Base-by-base conservation (phyloP, 1,140 invertebrate species). In the Conus ventricosus region DNA sequence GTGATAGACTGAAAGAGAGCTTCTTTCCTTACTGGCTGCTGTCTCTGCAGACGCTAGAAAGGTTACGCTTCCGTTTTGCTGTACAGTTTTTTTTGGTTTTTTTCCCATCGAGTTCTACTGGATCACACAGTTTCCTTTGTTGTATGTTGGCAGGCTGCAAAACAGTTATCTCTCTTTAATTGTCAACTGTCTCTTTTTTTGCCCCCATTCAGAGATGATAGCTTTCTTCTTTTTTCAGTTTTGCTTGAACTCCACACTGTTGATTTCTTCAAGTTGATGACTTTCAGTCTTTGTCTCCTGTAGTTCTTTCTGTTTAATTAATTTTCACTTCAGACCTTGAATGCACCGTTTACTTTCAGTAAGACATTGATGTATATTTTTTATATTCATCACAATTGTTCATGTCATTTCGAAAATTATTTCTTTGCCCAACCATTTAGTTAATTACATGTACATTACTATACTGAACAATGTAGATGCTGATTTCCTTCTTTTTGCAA, bases 11-110 rank as follows among this genome's bases (percentile, higher is more conserved):
- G 57, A n/a, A 60, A 60, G 76, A 78, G n/a, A 78, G 27, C n/a
- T 78, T 78, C 5, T 78, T 39, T 78, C 39, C 25, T 6, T 17
- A 23, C 23, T 78, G 76, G 27, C 76, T 39, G n/a, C 76, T 15
- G 25, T 39, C 76, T 27, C n/a, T 78, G 82, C 88, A 90, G 90
- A 86, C 88, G 90, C 80, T 89, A 90, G 87, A 90, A 90, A 90
- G 90, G 90, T 90, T 88, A 90, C 51, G 23, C 84, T 7, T n/a
- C 63, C 85, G 67, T 85, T 88, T 87, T 85, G 71, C 84, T 89
- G 51, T 89, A 57, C 80, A 87, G 67, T 85, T 88, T 20, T 63
- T 57, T 82, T 60, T n/a, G n/a, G n/a, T n/a, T n/a, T 5, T 85
- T 27, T 87, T 87, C 11, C 76, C 11, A n/a, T 76, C 63, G n/a